Conservation (phyloP, 2,797 vertebrate species). For the Mus caroli region DNA sequence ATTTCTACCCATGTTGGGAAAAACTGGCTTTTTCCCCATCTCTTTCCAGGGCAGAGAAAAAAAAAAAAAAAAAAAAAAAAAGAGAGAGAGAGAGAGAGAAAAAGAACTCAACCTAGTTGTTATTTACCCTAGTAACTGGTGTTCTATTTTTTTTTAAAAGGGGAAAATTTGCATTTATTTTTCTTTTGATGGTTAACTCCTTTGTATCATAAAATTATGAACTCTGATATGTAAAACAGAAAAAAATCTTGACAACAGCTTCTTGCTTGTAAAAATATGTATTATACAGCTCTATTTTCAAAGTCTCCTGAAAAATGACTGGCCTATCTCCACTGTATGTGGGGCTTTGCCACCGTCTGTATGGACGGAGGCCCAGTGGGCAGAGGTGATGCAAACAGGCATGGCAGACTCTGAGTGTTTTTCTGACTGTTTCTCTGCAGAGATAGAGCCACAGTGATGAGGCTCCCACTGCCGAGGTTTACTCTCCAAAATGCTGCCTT, state of each 20-base stretch:
- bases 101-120: slow-evolving; percentile 23
- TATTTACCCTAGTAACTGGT: slow-evolving; percentile 26
- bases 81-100: no score
- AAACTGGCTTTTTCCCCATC: slow-evolving; percentile 76
- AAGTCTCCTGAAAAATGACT: slow-evolving; percentile 79
- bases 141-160: slow-evolving; percentile 48
- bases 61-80: not conserved
- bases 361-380: not conserved
- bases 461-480: not conserved
- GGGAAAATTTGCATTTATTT: slow-evolving; percentile 69
- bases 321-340: slow-evolving; percentile 38
- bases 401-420: not conserved
- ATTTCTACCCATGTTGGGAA: slow-evolving; percentile 57
- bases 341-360: not conserved
- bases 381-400: not conserved
- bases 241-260: slow-evolving; percentile 60
- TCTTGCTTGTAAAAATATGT: slow-evolving; percentile 84
- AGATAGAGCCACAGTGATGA: not conserved
- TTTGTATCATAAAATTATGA: slow-evolving; percentile 69
- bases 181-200: slow-evolving; percentile 74
- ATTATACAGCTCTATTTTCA: slow-evolving; percentile 86
- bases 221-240: slow-evolving; percentile 67
- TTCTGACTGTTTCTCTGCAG: slow-evolving; percentile 8
- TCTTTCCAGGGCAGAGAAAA: slow-evolving; percentile 62
- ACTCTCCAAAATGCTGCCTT: not conserved